Evolutionary conservation across 2,113 vertebrate genomes (phyloP).

Genomic region (Oryctolagus cuniculus): DNA sequence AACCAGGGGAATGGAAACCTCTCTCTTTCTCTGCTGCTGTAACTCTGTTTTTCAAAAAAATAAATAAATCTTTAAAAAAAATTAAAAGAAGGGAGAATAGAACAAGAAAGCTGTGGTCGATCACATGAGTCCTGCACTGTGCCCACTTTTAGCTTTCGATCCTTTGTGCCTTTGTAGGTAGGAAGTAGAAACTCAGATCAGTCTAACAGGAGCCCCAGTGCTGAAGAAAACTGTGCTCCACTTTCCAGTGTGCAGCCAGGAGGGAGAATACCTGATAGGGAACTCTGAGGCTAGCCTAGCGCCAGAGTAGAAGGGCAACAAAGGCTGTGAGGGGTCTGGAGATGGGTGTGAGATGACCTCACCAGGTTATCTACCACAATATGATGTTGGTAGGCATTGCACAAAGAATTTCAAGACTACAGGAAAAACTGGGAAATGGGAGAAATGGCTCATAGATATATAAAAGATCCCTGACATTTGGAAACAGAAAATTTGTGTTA

Average conservation of each 20-base stretch:
- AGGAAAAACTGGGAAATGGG: background rate
- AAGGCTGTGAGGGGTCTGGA: background rate
- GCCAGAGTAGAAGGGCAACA: background rate
- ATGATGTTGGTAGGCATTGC: background rate
- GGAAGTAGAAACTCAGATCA: background rate
- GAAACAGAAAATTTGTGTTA: background rate
- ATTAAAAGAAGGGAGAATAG: background rate
- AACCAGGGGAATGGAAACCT: too few relatives aligned
- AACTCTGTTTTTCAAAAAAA: too few relatives aligned
- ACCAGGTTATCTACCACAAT: background rate
- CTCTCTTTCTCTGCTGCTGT: too few relatives aligned
- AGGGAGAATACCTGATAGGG: fast-evolving
- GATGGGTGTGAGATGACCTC: background rate
- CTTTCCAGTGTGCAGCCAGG: background rate
- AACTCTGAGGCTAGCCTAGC: background rate
- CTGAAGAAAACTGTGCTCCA: too few relatives aligned
- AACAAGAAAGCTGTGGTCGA: background rate
- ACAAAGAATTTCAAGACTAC: background rate
- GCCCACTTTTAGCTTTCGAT: background rate
- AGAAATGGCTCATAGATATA: background rate
- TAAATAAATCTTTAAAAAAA: too few relatives aligned
- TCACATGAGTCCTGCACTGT: fast-evolving
- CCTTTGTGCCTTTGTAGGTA: background rate
- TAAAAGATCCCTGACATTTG: background rate
- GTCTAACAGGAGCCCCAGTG: too few relatives aligned